Base-by-base conservation (phyloP, 2,113 vertebrate genomes). In the Indri indri region DNA sequence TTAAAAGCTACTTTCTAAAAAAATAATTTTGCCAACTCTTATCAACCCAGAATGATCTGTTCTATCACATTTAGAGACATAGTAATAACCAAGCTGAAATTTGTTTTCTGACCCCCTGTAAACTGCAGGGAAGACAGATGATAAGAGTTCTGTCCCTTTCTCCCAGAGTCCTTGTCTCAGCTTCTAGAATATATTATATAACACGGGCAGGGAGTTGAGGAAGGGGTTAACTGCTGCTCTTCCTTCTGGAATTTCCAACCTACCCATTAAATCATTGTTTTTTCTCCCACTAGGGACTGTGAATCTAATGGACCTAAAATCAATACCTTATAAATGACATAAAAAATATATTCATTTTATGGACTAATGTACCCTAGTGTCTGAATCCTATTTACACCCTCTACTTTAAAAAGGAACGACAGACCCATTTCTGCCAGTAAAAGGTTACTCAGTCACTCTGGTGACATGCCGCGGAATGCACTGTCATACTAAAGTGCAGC, bases 291-390 rank as follows among this genome's bases (percentile, higher is more conserved):
- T 66, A 94, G 88, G 83, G 91, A 88, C 37, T 68, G 59, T 91
- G 95, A 94, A 93, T 96, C 95, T 97, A 98, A 93, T 96, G 93
- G 94, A 76, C 86, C 94, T 91, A 97, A 98, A 97, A 97, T 97
- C 96, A 92, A 97, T 98, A 97, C 83, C 89, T 97, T 94, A 96
- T 95, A 97, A 97, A 97, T 97, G 89, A 97, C 74, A 97, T 84
- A 94, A 95, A 94, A 95, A 96, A 97, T 91, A 97, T 95, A 96
- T 95, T 89, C 92, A 97, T 96, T 98, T 94, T 93, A 88, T 71
- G 92, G 90, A 90, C 95, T 96, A 96, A 97, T 94, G 57, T 88
- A 83, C 89, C 85, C 90, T 89, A 30, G 91, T 95, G 71, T 59
- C 91, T 88, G 96, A 94, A 94, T 96, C 90, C 93, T 96, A 95